Percentiles rank a stretch among this genome's conserved stretches.
Conservation (phyloP, 2,797 vertebrate species). For the Coregonus sp. region DNA sequence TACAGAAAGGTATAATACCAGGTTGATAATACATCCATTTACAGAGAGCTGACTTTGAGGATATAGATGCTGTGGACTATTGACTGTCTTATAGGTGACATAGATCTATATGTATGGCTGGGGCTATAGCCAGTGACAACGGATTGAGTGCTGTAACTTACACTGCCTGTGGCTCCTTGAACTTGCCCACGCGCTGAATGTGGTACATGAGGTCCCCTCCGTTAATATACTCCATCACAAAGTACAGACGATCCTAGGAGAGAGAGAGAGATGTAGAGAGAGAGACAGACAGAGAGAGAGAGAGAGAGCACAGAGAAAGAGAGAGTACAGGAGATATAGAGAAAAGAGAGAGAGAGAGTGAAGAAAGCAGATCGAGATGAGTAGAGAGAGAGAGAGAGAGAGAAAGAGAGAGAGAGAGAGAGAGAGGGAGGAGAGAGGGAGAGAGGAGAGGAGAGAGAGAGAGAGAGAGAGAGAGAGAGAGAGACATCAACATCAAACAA, state of each 20-base stretch:
- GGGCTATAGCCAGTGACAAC: background rate
- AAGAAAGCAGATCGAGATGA: background rate
- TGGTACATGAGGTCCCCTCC: constrained; percentile 97
- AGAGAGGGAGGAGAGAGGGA: too few species aligned
- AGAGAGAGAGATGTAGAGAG: background rate
- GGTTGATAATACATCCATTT: background rate
- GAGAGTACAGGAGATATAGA: background rate
- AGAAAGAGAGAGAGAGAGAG: too few species aligned
- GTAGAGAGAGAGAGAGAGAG: background rate
- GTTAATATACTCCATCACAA: constrained; percentile 98
- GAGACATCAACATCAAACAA: too few species aligned
- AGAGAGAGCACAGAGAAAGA: background rate
- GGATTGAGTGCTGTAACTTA: constrained; percentile 31
- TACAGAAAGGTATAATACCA: background rate
- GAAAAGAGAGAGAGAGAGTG: too few species aligned
- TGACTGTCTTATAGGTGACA: too few species aligned
- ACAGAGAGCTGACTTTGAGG: background rate
- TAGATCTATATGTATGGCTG: background rate
- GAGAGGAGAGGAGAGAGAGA: too few species aligned
- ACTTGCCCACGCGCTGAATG: constrained; percentile 83
- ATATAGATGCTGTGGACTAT: background rate
- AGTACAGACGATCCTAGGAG: constrained; percentile 92
- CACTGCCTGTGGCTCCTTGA: constrained; percentile 81
- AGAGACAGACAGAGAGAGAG: background rate
- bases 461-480: too few species aligned